Conservation (phyloP, 1,140 invertebrate genomes). For the Drosophila pseudoobscura region DNA sequence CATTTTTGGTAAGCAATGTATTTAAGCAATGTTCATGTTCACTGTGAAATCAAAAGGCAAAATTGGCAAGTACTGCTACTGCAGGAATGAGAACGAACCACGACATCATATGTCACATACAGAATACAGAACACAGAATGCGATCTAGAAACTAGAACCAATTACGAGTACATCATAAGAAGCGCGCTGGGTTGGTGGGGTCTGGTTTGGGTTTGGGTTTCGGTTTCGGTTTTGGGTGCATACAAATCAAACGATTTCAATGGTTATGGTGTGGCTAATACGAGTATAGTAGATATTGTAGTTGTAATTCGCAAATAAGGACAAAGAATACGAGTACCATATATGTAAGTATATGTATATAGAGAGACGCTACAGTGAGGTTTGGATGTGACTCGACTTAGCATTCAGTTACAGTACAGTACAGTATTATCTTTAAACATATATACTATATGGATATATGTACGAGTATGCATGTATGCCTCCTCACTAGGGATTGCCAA, state of each 20-base stretch:
- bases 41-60: constrained; percentile 63
- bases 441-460: constrained; percentile 37
- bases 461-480: constrained; percentile 35
- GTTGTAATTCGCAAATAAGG: constrained; percentile 66
- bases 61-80: constrained; percentile 72
- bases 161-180: constrained; percentile 50
- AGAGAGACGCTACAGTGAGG: constrained; percentile 44
- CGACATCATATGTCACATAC: constrained; percentile 78
- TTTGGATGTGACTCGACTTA: constrained; percentile 51
- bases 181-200: constrained; percentile 58
- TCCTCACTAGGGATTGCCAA: constrained; percentile 65
- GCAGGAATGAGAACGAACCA: constrained; percentile 65
- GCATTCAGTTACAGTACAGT: constrained; percentile 64
- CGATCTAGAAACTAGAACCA: constrained; percentile 46
- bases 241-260: constrained; percentile 54
- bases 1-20: constrained; percentile 61
- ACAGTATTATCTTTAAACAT: constrained; percentile 21
- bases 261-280: constrained; percentile 46
- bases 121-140: constrained; percentile 41
- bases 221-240: constrained; percentile 51
- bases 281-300: constrained; percentile 35
- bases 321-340: constrained; percentile 56
- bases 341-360: constrained; percentile 46
- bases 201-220: background rate
- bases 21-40: constrained; percentile 72